Base-by-base conservation (phyloP, 2,113 vertebrate genomes). In the Polyodon spathula region DNA sequence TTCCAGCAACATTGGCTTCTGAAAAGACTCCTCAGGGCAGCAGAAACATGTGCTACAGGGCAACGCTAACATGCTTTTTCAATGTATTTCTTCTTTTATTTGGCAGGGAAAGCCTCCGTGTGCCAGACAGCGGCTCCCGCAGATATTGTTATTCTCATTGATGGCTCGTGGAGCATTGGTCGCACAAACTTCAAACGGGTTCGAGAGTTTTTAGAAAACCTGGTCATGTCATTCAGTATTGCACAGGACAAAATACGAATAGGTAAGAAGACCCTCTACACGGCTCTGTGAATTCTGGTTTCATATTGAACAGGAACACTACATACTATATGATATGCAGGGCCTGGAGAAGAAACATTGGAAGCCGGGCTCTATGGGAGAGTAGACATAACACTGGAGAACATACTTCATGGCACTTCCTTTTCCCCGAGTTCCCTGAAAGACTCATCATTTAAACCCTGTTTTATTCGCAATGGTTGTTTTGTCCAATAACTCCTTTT, bases 121-220 rank as follows among this genome's bases (percentile, higher is more conserved):
- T 97, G 95, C 17, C 74, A 83, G 15, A 78, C 83, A 0, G 65
- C 82, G 0, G 81, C 70, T 0, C 72, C 78, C 0, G 81, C 72
- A 0, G 95, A 97, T 54, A 66, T 97, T 0, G 2, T 94, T 66
- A 66, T 97, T 60, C 73, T 98, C 5, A 92, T 98, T 68, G 95
- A 97, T 1, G 93, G 95, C 2, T 97, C 95, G 40, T 96, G 94
- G 95, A 97, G 94, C 66, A 92, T 96, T 0, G 93, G 95, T 8
- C 90, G 92, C 63, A 82, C 73, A 65, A 95, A 96, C 60, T 97
- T 98, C 80, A 86, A 88, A 61, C 87, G 93, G 41, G 85, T 98
- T 57, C 77, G 91, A 16, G 93, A 91, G 54, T 97, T 97, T 69
- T 75, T 97, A 68, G 89, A 90, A 69, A 86, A 83, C 2, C 37